phyloP scores from a whole-genome alignment of 2,888 invertebrate genomes.

The Tetragonula carbonaria region DNA sequence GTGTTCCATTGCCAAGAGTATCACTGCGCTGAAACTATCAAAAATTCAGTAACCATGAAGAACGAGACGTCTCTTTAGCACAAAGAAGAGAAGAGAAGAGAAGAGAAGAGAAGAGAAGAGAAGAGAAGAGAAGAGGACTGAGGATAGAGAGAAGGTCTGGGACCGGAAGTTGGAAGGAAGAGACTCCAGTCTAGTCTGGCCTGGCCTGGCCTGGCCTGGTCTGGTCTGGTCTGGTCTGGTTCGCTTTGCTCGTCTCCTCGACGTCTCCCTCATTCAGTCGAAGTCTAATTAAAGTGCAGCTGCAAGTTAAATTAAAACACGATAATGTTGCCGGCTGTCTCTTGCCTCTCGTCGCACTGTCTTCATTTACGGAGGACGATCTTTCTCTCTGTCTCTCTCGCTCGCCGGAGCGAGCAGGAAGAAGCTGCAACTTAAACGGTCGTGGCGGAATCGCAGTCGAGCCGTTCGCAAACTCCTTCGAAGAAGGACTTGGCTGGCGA shows the following conservation, averaged over 20 bases:
- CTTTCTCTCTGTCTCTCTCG: not conserved
- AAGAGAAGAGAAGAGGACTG: not conserved
- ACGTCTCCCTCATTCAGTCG: constrained; percentile 76
- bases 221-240: constrained; percentile 26
- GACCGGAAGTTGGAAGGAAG: constrained; percentile 47
- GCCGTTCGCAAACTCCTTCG: constrained; percentile 62
- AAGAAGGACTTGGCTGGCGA: constrained; percentile 54
- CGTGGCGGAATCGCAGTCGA: constrained; percentile 57
- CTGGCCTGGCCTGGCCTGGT: not conserved
- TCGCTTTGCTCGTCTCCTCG: constrained; percentile 72
- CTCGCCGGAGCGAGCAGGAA: constrained; percentile 3
- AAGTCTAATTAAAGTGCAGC: constrained; percentile 83
- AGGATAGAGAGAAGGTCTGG: constrained; percentile 11
- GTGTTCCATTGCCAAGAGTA: not conserved
- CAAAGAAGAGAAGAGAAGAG: not conserved
- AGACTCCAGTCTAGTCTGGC: constrained; percentile 34
- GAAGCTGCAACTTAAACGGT: constrained; percentile 58
- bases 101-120: constrained; percentile 20
- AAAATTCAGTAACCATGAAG: not conserved
- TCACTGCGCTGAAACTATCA: not conserved
- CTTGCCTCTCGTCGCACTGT: constrained; percentile 20
- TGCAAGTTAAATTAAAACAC: constrained; percentile 83
- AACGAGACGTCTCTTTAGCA: not conserved
- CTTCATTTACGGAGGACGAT: constrained; percentile 28
- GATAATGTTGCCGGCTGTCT: constrained; percentile 80